Evolutionary conservation across 2,888 invertebrate genomes (phyloP).

Genomic region (Tryphoninae sp.): DNA sequence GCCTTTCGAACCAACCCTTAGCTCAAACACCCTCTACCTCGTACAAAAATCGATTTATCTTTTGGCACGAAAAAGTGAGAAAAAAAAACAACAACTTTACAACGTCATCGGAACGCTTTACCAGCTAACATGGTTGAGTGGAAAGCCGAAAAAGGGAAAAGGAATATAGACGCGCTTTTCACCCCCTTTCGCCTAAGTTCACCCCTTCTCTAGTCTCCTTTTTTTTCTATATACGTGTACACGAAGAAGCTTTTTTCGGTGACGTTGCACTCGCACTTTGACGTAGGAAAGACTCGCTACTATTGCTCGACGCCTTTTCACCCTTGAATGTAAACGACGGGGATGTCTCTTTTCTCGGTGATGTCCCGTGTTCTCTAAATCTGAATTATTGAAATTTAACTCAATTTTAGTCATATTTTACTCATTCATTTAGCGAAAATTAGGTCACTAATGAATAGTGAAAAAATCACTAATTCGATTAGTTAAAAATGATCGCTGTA

Average conservation of each 20-base stretch:
- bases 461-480: no score
- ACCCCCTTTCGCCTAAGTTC: background rate
- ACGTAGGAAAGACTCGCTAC: conserved; percentile 42
- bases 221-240: background rate
- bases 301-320: conserved; percentile 62
- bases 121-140: background rate
- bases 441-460: no score
- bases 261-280: conserved; percentile 36
- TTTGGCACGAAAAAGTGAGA: background rate
- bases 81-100: background rate
- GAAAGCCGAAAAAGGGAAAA: background rate
- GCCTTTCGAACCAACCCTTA: no score
- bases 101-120: background rate
- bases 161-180: background rate
- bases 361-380: conserved; percentile 11
- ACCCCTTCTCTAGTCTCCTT: background rate
- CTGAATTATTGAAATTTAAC: no score
- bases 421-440: no score
- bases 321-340: conserved; percentile 1
- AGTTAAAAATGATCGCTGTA: no score
- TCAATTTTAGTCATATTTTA: no score
- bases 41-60: background rate
- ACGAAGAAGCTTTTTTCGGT: conserved; percentile 44
- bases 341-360: conserved; percentile 34
- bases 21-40: background rate